These are phyloP conservation scores for Cyanoliseus patagonus DNA, from an alignment of 2,113 vertebrate species.

Conservation along the genomic window DNA sequence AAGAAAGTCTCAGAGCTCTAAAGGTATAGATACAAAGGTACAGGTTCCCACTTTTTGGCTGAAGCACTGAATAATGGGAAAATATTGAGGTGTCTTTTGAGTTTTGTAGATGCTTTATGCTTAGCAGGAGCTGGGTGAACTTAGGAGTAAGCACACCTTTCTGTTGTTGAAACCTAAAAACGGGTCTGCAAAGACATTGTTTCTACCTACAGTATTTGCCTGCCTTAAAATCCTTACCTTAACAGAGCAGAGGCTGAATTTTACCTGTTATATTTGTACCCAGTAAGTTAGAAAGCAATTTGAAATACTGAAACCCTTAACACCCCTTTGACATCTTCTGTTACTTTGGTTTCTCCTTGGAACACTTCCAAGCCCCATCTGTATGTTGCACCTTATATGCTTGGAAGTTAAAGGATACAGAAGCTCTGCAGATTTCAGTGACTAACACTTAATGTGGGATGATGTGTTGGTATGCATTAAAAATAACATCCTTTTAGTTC, in stretches of 20 bases:
- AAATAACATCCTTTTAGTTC: constrained; percentile 31
- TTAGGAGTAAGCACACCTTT: background rate
- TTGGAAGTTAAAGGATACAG: background rate
- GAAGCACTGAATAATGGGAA: background rate
- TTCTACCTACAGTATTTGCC: background rate
- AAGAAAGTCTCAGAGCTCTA: background rate
- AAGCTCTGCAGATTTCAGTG: constrained; percentile 2
- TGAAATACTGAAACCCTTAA: background rate
- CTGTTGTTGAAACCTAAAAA: background rate
- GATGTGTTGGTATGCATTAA: constrained; percentile 41
- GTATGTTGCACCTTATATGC: background rate
- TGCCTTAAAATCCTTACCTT: background rate
- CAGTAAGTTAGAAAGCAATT: background rate
- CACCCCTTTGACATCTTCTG: background rate
- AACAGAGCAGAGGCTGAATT: background rate
- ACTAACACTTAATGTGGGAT: constrained; percentile 39
- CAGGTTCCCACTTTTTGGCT: background rate
- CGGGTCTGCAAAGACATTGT: background rate
- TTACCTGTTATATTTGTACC: background rate
- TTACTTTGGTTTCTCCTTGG: constrained; percentile 9
- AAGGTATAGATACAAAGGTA: background rate
- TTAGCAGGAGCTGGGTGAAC: background rate
- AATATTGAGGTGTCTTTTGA: background rate
- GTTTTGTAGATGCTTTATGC: background rate
- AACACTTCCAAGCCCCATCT: background rate